Conservation (phyloP, 2,888 invertebrate species). For the Aradus depressus region DNA sequence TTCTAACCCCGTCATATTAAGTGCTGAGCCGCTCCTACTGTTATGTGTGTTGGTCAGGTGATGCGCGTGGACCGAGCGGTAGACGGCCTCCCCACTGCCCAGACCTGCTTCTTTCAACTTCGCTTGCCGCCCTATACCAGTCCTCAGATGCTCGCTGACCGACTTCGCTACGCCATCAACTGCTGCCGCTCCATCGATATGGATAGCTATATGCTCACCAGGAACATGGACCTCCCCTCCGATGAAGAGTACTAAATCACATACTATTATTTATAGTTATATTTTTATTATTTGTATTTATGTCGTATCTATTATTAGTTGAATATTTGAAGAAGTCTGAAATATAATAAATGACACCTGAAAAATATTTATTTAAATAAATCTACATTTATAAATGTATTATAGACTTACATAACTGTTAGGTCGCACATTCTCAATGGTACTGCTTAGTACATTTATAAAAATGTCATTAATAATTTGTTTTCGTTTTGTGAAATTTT, state of each 20-base stretch:
- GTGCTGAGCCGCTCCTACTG: too few relatives aligned
- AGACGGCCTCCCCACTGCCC: constrained; percentile 52
- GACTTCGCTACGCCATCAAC: constrained; percentile 51
- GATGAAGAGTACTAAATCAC: constrained; percentile 40
- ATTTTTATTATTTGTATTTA: constrained; percentile 2
- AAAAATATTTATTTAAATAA: neutral
- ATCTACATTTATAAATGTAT: constrained; percentile 5
- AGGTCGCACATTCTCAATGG: too few relatives aligned
- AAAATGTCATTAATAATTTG: too few relatives aligned
- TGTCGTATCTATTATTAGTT: constrained; percentile 5
- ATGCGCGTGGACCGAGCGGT: constrained; percentile 46
- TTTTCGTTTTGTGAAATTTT: too few relatives aligned
- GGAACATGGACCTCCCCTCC: constrained; percentile 43
- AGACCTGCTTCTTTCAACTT: constrained; percentile 52
- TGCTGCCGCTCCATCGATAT: constrained; percentile 56
- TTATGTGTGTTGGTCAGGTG: constrained; percentile 37
- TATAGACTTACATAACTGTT: too few relatives aligned
- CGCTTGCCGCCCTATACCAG: constrained; percentile 50
- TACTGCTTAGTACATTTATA: too few relatives aligned
- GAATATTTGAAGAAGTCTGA: neutral
- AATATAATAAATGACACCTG: neutral
- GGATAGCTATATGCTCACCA: constrained; percentile 56
- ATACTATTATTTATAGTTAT: constrained; percentile 1
- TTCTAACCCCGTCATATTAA: too few relatives aligned
- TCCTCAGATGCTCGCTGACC: constrained; percentile 48